These are phyloP conservation scores for Physocephala rufipes DNA, from an alignment of 2,888 invertebrate genomes.

Conservation along the genomic window DNA sequence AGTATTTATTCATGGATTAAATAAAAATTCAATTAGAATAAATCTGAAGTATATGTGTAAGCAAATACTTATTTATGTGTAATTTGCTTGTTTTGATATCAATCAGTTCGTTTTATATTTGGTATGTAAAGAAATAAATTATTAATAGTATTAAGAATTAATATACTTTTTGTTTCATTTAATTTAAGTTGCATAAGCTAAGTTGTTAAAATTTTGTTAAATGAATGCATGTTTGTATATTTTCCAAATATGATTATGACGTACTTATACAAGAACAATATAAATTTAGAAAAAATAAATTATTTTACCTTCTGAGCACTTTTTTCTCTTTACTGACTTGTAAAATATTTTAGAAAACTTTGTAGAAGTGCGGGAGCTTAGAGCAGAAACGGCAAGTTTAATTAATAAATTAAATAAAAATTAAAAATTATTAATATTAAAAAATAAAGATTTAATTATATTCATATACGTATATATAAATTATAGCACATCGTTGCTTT, in stretches of 20 bases:
- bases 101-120: neutral
- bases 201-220: neutral
- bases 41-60: too few species aligned
- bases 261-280: slow-evolving; percentile 25
- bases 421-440: too few species aligned
- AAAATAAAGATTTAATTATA: too few species aligned
- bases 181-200: neutral
- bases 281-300: slow-evolving; percentile 40
- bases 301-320: slow-evolving; percentile 26
- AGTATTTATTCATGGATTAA: too few species aligned
- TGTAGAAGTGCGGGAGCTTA: neutral
- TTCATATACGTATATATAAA: slow-evolving; percentile 12
- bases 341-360: too few species aligned
- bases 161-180: neutral
- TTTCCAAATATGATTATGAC: neutral
- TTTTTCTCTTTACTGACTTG: slow-evolving; percentile 47
- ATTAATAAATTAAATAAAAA: neutral
- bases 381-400: neutral
- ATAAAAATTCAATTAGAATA: too few species aligned
- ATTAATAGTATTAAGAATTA: neutral
- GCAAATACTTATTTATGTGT: too few species aligned
- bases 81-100: too few species aligned
- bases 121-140: slow-evolving; percentile 2
- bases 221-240: neutral
- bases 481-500: slow-evolving; percentile 31